Conservation (phyloP, 1,140 invertebrate genomes). For the Hylaeus volcanicus region DNA sequence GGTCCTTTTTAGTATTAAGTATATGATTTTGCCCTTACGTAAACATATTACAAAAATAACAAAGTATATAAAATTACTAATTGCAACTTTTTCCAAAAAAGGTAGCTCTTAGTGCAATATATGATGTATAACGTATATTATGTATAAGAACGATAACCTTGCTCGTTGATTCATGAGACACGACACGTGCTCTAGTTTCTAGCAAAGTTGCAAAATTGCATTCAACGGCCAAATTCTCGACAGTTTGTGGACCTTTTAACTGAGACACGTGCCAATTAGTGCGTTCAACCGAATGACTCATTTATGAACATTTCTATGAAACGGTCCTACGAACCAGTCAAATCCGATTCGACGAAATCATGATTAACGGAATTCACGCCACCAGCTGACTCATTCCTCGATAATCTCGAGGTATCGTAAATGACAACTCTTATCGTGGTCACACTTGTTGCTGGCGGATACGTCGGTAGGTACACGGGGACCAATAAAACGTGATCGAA, state of each 20-base stretch:
- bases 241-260: conserved; percentile 1
- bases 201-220: neutral
- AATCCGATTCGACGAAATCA: neutral
- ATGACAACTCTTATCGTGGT: no score
- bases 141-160: no score
- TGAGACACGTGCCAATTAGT: conserved; percentile 14
- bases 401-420: neutral
- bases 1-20: no score
- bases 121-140: no score
- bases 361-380: neutral
- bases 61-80: no score
- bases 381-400: neutral
- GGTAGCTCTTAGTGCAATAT: no score
- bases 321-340: neutral
- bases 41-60: no score
- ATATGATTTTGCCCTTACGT: no score
- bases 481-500: neutral
- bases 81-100: no score
- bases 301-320: neutral
- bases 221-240: neutral
- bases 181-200: no score
- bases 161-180: neutral
- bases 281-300: conserved; percentile 14
- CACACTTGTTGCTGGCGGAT: neutral
- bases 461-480: neutral